Base-by-base conservation (phyloP, 2,797 vertebrate genomes). In the Phalloptychus januarius region DNA sequence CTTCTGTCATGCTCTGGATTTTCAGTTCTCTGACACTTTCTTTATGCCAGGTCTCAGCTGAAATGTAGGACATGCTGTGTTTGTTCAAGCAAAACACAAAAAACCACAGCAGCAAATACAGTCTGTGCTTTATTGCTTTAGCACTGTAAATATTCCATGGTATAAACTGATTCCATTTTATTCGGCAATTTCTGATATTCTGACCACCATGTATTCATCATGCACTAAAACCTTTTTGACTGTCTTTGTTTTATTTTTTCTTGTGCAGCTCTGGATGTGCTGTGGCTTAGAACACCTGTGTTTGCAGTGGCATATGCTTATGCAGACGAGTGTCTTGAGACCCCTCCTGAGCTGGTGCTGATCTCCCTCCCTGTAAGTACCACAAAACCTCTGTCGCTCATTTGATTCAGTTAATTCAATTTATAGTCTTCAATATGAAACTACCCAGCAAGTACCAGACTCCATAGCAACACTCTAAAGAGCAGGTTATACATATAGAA, bases 281-380 rank as follows among this genome's bases (percentile, higher is more conserved):
- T 97, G 72, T 99, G 98, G 98, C 94, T 99, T 38, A 97, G 96
- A 82, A 99, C 98, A 0, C 98, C 92, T 0, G 97, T 97, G 88
- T 99, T 99, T 78, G 96, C 96, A 0, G 97, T 99, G 7, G 97
- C 95, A 0, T 99, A 98, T 11, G 97, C 97, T 0, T 96, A 97
- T 0, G 97, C 97, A 2, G 98, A 99, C 48, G 97, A 97, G 15
- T 96, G 97, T 1, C 93, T 96, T 56, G 97, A 98, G 89, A 98
- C 97, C 0, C 94, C 98, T 16, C 98, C 98, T 1, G 97, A 99
- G 61, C 95, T 99, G 25, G 98, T 99, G 61, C 91, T 99, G 82
- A 96, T 98, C 44, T 91, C 97, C 1, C 85, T 99, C 50, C 97
- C 98, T 83, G 98, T 99, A 91, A 89, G 98, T 96, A n/a, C 6